These are phyloP conservation scores for Tinea semifulvella DNA, from an alignment of 2,888 invertebrate species.

Conservation along the genomic window DNA sequence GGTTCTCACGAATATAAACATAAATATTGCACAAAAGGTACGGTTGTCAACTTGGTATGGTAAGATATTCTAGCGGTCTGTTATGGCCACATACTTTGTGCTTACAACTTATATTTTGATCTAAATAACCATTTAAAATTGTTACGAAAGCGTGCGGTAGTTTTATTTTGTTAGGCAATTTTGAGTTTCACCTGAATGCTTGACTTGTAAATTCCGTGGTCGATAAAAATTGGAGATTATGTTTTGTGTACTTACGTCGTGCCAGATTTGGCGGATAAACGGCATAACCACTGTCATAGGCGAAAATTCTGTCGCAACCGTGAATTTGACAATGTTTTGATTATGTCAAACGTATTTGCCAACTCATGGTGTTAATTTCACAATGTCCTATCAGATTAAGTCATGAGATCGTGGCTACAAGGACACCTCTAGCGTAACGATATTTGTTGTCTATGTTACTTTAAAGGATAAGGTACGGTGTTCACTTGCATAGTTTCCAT, in stretches of 20 bases:
- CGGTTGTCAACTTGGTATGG: constrained; percentile 3
- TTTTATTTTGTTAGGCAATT: constrained; percentile 6
- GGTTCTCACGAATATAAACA: constrained; percentile 8
- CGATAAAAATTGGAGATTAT: constrained; percentile 13
- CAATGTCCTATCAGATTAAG: background rate
- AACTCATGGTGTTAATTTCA: constrained; percentile 7
- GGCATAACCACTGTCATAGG: background rate
- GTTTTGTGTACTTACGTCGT: constrained; percentile 7
- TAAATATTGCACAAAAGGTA: constrained; percentile 10
- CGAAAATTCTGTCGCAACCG: background rate
- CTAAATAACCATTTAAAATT: constrained; percentile 1
- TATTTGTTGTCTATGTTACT: no score
- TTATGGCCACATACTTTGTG: constrained; percentile 1
- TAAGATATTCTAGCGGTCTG: constrained; percentile 5
- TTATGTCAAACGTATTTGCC: background rate
- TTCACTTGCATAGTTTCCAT: no score
- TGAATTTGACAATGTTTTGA: constrained; percentile 16
- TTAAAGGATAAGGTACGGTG: no score
- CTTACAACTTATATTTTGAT: constrained; percentile 3
- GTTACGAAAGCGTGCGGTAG: constrained; percentile 3
- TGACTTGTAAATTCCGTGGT: constrained; percentile 10
- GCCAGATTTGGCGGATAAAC: constrained; percentile 7
- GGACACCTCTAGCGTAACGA: no score
- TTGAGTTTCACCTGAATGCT: constrained; percentile 7
- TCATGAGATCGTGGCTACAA: no score